Evolutionary conservation across 2,888 invertebrate genomes (phyloP).

Genomic region (Diplolepis rosae): DNA sequence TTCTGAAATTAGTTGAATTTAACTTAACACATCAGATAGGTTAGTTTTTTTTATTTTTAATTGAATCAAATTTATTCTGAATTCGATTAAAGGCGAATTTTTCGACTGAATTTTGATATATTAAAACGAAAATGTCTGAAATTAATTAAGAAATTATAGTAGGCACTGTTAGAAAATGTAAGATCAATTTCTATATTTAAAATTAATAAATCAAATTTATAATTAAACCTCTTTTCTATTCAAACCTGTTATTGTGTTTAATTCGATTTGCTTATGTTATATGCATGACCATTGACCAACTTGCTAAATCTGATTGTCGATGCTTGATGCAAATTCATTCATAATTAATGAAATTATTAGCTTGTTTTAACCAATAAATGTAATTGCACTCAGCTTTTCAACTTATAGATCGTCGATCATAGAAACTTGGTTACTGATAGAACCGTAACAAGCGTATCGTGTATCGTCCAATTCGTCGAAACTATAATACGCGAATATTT

Average conservation of each 20-base stretch:
- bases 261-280: too few relatives aligned
- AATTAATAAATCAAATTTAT: too few relatives aligned
- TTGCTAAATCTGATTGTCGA: neutral
- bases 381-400: constrained; percentile 32
- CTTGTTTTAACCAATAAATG: neutral
- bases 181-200: too few relatives aligned
- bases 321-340: neutral
- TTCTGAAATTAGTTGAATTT: too few relatives aligned
- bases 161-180: too few relatives aligned
- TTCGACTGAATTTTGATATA: too few relatives aligned
- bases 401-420: constrained; percentile 51
- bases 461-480: constrained; percentile 42
- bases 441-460: constrained; percentile 37
- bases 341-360: neutral
- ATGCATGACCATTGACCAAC: neutral
- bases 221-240: neutral
- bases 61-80: too few relatives aligned
- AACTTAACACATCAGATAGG: too few relatives aligned
- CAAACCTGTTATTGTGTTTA: neutral
- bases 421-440: constrained; percentile 36
- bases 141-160: too few relatives aligned
- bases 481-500: constrained; percentile 50
- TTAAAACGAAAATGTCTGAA: too few relatives aligned
- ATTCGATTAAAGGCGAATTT: too few relatives aligned
- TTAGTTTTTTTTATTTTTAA: too few relatives aligned